These are phyloP conservation scores for Butorides virescens DNA, from an alignment of 2,113 vertebrate genomes.

Conservation along the genomic window DNA sequence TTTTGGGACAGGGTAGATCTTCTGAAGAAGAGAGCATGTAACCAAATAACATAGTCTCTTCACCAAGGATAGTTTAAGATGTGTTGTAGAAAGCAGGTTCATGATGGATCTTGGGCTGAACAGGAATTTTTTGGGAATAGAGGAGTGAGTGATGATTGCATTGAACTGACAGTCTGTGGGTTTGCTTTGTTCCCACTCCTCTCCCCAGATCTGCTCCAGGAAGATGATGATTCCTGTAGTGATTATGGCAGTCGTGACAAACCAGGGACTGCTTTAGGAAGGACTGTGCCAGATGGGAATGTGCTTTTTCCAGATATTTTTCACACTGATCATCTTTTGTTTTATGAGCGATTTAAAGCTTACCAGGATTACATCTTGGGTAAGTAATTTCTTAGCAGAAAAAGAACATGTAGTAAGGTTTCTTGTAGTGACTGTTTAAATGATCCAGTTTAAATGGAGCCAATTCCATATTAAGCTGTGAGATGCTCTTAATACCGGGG, in stretches of 20 bases:
- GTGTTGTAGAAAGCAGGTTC: background rate
- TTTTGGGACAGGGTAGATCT: background rate
- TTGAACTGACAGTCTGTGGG: background rate
- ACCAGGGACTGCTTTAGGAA: conserved; percentile 71
- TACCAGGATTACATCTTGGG: conserved; percentile 96
- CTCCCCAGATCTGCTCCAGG: conserved; percentile 65
- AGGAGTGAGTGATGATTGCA: background rate
- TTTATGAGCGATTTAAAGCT: conserved; percentile 90
- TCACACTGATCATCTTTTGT: conserved; percentile 85
- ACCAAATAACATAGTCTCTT: background rate
- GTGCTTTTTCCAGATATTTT: conserved; percentile 83
- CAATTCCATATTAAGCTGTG: background rate
- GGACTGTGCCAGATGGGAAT: conserved; percentile 61
- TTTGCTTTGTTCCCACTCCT: background rate
- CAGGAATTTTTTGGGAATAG: background rate
- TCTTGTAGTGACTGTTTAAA: background rate
- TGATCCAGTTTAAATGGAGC: background rate
- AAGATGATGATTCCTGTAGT: conserved; percentile 74
- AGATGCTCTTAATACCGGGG: background rate
- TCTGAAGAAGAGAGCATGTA: background rate
- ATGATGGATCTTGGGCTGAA: background rate
- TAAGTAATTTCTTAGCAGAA: conserved; percentile 50
- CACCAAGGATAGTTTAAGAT: too few species aligned
- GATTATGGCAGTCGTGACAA: conserved; percentile 69
- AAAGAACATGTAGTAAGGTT: background rate